Evolutionary conservation across 2,888 invertebrate genomes (phyloP).

Genomic region (Monoplex corrugatus): DNA sequence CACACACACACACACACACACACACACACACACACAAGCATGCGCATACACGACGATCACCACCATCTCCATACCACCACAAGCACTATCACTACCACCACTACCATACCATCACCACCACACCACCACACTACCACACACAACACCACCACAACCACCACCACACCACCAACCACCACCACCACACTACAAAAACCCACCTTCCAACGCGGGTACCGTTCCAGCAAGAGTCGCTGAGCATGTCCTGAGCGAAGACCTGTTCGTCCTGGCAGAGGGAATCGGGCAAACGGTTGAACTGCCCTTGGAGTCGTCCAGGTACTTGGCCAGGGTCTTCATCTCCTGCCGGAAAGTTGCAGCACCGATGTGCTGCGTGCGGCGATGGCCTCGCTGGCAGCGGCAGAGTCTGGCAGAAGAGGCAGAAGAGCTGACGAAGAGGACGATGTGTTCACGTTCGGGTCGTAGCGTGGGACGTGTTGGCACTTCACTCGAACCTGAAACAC

Average conservation of each 20-base stretch:
- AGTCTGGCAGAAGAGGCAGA: not conserved
- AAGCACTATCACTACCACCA: too few species aligned
- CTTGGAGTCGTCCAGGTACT: constrained; percentile 62
- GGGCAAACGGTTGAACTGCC: constrained; percentile 68
- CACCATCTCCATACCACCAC: too few species aligned
- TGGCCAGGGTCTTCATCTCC: constrained; percentile 57
- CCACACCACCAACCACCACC: not conserved
- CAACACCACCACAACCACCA: not conserved
- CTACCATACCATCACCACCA: too few species aligned
- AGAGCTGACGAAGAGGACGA: not conserved
- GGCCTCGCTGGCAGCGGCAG: not conserved
- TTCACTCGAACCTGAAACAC: constrained; percentile 22
- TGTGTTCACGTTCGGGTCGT: not conserved
- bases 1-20: not conserved
- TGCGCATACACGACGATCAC: too few species aligned
- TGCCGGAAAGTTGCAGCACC: constrained; percentile 24
- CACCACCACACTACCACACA: not conserved
- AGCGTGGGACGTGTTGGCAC: not conserved
- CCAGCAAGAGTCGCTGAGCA: constrained; percentile 79
- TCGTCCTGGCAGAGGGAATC: constrained; percentile 65
- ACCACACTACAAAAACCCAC: constrained; percentile 48
- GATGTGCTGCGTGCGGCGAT: not conserved
- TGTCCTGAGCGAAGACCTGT: constrained; percentile 64
- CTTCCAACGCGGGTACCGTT: constrained; percentile 65
- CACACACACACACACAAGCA: not conserved